Base-by-base conservation (phyloP, 1,140 invertebrate genomes). In the Oppia nitens region DNA sequence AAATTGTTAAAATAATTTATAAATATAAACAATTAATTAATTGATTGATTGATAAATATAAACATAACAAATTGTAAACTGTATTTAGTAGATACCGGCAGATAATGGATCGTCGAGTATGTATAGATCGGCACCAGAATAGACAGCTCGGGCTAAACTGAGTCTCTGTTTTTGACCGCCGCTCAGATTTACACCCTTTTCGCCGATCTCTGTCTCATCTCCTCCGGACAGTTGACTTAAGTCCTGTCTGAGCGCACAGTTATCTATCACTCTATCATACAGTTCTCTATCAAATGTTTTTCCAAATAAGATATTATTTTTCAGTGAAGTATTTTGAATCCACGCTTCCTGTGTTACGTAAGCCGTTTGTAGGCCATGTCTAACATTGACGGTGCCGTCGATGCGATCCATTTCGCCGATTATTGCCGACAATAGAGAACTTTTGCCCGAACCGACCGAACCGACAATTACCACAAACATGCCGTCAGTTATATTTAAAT, bases 281-380 rank as follows among this genome's bases (percentile, higher is more conserved):
- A 53, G 48, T 1, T 57, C 32, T 23, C 67, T 57, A 25, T 68
- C 55, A 23, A 74, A 76, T 0, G 66, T 52, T 57, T 75, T 70
- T n/a, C 76, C 79, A 70, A 83, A 83, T 0, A 83, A 59, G 58
- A 79, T 74, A 61, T 78, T 78, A 29, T 77, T 69, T 48, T 68
- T 65, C 23, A 79, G 50, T 0, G 73, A 74, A n/a, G 66, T 63
- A 65, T 79, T 79, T 63, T 75, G 74, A 32, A 79, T 78, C 81
- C 81, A 83, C 0, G 77, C 75, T 66, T 76, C 71, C 63, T 79
- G 77, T 4, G 76, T 64, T 0, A 76, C 75, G 66, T 78, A 78
- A 1, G 72, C 72, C 6, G 72, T 61, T 14, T 9, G 11, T 14
- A 27, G 6, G 21, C 23, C 21, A 3, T 23, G 77, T 52, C 24